phyloP scores from a whole-genome alignment of 1,140 invertebrate genomes.

The Centruroides vittatus region DNA sequence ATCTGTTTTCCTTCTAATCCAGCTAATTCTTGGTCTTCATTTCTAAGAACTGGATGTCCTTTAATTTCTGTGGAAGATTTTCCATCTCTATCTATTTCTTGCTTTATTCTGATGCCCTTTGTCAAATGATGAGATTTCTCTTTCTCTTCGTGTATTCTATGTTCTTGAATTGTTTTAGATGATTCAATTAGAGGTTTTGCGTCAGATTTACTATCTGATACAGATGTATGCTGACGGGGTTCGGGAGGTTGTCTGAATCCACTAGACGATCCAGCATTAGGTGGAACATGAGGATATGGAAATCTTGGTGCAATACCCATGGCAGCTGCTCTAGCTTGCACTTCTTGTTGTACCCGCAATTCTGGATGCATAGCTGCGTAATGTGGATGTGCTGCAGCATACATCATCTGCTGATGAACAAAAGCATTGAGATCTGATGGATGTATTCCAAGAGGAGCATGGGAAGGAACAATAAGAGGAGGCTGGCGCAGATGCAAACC shows the following conservation, averaged over 20 bases:
- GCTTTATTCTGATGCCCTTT: conserved; percentile 5
- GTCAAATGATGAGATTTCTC: conserved; percentile 4
- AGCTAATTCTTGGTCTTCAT: not conserved
- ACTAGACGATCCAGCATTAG: not conserved
- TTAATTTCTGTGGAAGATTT: not conserved
- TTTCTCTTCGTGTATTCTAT: not conserved
- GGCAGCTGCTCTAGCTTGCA: conserved; percentile 10
- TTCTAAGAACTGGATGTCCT: conserved; percentile 16
- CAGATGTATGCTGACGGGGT: conserved; percentile 1
- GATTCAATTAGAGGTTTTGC: conserved; percentile 12
- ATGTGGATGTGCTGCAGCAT: conserved; percentile 11
- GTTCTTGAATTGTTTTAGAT: conserved; percentile 4
- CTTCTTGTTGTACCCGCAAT: conserved; percentile 17
- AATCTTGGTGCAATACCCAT: conserved; percentile 2
- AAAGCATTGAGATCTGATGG: conserved; percentile 3
- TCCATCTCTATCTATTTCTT: conserved; percentile 23
- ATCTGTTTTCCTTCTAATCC: not conserved
- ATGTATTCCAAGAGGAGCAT: conserved; percentile 12
- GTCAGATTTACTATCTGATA: conserved; percentile 15
- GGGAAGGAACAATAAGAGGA: conserved; percentile 8
- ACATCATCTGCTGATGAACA: conserved; percentile 19
- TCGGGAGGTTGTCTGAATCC: conserved; percentile 12
- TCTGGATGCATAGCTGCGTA: conserved; percentile 11
- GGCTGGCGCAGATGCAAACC: conserved; percentile 14
- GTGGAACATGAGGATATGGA: conserved; percentile 1